Evolutionary conservation across 2,113 vertebrate genomes (phyloP).

Genomic region (Brevimyrus niger): DNA sequence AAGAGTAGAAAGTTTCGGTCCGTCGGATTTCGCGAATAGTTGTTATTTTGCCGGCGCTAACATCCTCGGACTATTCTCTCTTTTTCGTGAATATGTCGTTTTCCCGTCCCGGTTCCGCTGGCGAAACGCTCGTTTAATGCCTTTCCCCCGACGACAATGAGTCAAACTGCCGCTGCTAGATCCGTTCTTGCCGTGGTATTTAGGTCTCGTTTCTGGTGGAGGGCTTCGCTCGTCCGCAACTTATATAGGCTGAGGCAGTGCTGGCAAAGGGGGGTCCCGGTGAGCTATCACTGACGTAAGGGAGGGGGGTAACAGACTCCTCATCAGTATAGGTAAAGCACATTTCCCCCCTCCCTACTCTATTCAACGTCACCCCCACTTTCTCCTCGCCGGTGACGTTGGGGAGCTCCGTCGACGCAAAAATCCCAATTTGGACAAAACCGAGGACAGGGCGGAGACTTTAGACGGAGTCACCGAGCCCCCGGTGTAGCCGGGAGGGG

Average conservation of each 20-base stretch:
- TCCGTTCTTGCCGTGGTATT: slow-evolving; percentile 59
- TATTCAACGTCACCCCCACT: slow-evolving; percentile 62
- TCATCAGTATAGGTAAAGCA: slow-evolving; percentile 49
- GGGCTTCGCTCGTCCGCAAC: slow-evolving; percentile 61
- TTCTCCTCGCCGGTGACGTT: slow-evolving; percentile 65
- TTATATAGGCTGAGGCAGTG: slow-evolving; percentile 73
- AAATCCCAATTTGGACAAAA: slow-evolving; percentile 80
- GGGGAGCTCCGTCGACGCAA: slow-evolving; percentile 75
- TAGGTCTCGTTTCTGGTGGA: slow-evolving; percentile 68
- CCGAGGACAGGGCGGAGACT: slow-evolving; percentile 58
- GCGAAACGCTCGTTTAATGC: slow-evolving; percentile 42
- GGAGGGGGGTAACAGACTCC: slow-evolving; percentile 38
- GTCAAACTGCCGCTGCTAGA: slow-evolving; percentile 49
- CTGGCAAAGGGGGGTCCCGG: slow-evolving; percentile 69
- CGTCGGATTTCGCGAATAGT: not conserved
- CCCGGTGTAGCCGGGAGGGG: slow-evolving; percentile 48
- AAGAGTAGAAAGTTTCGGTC: not conserved
- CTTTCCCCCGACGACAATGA: slow-evolving; percentile 49
- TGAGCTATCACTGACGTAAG: slow-evolving; percentile 71
- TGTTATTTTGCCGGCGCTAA: not conserved
- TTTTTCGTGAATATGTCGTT: slow-evolving; percentile 19
- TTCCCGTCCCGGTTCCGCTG: slow-evolving; percentile 51
- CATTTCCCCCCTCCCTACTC: slow-evolving; percentile 28
- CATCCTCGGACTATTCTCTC: not conserved
- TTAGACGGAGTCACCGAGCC: slow-evolving; percentile 64